These are phyloP conservation scores for Rachycentron canadum DNA, from an alignment of 2,797 vertebrate species.

Conservation along the genomic window DNA sequence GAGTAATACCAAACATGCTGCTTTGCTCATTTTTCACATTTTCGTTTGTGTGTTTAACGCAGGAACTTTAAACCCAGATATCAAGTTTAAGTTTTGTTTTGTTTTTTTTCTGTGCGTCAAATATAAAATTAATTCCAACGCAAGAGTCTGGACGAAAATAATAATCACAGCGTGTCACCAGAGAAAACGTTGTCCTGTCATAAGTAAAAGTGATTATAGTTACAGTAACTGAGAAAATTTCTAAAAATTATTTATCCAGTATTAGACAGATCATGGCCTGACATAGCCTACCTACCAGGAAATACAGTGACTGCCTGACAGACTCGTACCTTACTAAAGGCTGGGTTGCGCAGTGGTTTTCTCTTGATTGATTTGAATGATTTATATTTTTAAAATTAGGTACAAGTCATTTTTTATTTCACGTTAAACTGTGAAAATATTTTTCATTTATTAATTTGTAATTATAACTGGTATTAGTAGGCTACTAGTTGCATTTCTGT, in stretches of 20 bases:
- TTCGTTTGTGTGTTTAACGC: neutral
- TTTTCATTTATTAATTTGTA: neutral
- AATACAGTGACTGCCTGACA: neutral
- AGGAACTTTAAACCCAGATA: neutral
- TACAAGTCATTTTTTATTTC: neutral
- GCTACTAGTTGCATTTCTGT: neutral
- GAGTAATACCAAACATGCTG: neutral
- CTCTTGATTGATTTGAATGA: neutral
- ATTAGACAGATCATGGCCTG: neutral
- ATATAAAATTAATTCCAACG: neutral
- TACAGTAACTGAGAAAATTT: neutral
- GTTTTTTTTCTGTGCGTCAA: neutral
- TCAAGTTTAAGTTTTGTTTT: too few species aligned
- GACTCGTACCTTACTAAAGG: neutral
- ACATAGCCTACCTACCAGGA: neutral
- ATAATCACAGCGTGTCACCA: conserved; percentile 9
- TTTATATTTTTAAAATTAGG: neutral
- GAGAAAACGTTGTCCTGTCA: neutral
- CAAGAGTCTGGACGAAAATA: neutral
- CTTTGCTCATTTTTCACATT: neutral
- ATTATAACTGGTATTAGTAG: neutral
- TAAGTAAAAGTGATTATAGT: neutral
- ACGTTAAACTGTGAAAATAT: neutral
- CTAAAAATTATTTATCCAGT: neutral
- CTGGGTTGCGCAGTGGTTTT: neutral